Evolutionary conservation across 2,797 vertebrate species (phyloP), one percentile per base, ranked within the genome.

Genomic region (Taenioides sp.): DNA sequence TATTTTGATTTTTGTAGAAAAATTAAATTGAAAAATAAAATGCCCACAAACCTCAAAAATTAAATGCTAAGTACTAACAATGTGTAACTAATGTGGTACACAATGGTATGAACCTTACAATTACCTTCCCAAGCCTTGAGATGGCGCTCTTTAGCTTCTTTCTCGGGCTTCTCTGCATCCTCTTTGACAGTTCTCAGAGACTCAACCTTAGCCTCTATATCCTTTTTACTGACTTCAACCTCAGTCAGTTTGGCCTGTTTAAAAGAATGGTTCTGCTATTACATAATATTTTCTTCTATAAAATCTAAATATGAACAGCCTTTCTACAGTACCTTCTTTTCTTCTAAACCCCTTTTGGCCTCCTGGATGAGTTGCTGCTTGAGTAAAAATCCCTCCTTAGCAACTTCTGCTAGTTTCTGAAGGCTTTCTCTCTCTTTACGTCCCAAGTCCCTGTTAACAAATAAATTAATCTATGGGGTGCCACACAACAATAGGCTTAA

Each of bases 81-180:
- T 6, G 81, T 76, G 25, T 1, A 27, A 27, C 1, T 27, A 27
- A 75, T 65, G 73, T 64, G 0, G 9, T 54, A 73, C 69, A 43
- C 18, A 77, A 18, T 64, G 34, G 27, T 3, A n/a, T 2, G n/a
- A 20, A 74, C 7, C 68, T 67, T 65, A 22, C 6, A 64, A 64
- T 87, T 84, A 96, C 96, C 96, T 86, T 97, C 96, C 96, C 96
- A 97, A 2, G 91, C 92, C 91, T 94, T 94, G 49, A 91, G 94
- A 72, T 98, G 96, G 84, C 80, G 91, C 23, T 96, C 96, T 88
- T 96, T 97, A 71, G 96, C 96, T 87, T 94, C 96, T 80, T 93
- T 95, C 80, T 98, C 97, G 0, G 95, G 96, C 72, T 94, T 89
- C 84, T 98, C 97, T 0, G 92, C 95, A 0, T 90, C 85, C 54